Evolutionary conservation across 2,888 invertebrate species (phyloP), one percentile per base, ranked within the genome.

Genomic region (Andrena fulva): DNA sequence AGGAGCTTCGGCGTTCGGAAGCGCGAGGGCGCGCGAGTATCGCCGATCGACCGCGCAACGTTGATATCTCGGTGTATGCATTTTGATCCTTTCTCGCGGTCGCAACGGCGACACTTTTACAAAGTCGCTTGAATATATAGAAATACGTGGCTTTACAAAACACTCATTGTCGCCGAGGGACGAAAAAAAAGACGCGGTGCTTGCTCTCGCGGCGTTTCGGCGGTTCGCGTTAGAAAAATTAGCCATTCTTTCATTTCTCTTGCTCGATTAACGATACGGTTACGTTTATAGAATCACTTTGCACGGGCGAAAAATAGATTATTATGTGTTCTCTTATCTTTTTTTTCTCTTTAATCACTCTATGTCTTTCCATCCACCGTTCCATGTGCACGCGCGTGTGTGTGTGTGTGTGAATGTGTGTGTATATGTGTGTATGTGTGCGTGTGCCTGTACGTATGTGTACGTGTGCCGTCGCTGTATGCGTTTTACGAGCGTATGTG

Each of bases 231-330:
- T 87, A 87, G 88, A 91, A 91, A 91, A 91, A 90, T 91, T 90
- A 90, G 85, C 88, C 85, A 83, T 87, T 89, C 87, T 85, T 79
- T 84, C 71, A n/a, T 62, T 72, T 8, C 12, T 27, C 29, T 48
- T 52, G n/a, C 67, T 78, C 64, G 54, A 79, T 83, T 82, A 86
- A 85, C 82, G 62, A 80, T 85, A 86, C 80, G 52, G 70, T 82
- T 84, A 85, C 87, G 75, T 69, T 84, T 73, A 72, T 87, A 87
- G 85, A 77, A 85, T 87, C 77, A 85, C 80, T 86, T 88, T 86
- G 85, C 78, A 84, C 86, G 80, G 89, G 90, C 90, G 89, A 91
- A 91, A 91, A 91, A 91, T 91, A 91, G 89, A 89, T 87, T 89
- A 85, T 81, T 89, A 83, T 88, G 73, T 78, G 75, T 84, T 81